These are phyloP conservation scores for Lacerta bilineata DNA, from an alignment of 2,797 vertebrate genomes.

Conservation along the genomic window DNA sequence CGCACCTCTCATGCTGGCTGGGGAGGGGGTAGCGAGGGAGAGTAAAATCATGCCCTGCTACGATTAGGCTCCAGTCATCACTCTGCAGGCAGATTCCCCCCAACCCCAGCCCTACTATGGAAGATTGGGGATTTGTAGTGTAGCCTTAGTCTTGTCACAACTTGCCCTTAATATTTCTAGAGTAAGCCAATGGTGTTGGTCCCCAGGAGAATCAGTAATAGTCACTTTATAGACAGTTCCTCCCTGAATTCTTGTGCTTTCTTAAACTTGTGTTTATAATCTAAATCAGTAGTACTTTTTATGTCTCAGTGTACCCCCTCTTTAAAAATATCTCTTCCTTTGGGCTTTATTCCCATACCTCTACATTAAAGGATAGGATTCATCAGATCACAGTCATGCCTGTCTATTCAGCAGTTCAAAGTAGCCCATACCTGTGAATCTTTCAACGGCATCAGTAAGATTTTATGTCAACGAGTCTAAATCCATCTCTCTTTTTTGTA, in stretches of 20 bases:
- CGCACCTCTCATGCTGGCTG: no score
- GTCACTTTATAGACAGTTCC: constrained; percentile 16
- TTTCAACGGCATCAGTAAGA: constrained; percentile 26
- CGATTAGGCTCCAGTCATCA: no score
- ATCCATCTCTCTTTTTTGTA: constrained; percentile 11
- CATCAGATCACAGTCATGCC: constrained; percentile 39
- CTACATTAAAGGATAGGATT: constrained; percentile 26
- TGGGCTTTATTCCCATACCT: constrained; percentile 39
- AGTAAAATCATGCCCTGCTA: no score
- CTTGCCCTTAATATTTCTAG: constrained; percentile 8
- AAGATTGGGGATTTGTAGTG: no score
- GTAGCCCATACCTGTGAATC: constrained; percentile 30
- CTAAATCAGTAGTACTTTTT: constrained; percentile 35
- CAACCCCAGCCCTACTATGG: no score
- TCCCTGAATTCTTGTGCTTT: not conserved
- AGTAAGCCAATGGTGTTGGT: not conserved
- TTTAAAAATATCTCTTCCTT: constrained; percentile 12
- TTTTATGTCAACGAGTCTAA: constrained; percentile 37
- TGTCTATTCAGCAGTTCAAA: constrained; percentile 40
- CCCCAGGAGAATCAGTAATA: constrained; percentile 4
- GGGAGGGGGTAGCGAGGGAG: no score
- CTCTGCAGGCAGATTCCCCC: no score
- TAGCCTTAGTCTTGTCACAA: not conserved
- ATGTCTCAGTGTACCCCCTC: not conserved
- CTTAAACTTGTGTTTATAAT: constrained; percentile 42